Evolutionary conservation across 2,113 vertebrate genomes (phyloP).

Genomic region (Muscicapa adusta): DNA sequence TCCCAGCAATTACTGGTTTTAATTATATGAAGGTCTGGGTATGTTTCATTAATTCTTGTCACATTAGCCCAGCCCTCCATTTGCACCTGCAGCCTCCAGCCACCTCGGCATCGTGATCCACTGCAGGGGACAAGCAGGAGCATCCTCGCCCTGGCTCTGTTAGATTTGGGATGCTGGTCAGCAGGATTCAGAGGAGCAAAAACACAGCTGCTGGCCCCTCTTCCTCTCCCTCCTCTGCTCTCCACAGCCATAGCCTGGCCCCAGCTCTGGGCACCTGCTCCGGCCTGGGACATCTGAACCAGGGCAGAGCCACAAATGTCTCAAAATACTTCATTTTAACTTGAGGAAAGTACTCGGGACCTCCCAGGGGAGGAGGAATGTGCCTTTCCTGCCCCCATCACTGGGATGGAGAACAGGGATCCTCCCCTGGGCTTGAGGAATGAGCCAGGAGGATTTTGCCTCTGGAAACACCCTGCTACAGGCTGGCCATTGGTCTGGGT

Average conservation of each 20-base stretch:
- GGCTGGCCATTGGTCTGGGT: not conserved
- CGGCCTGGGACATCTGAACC: not conserved
- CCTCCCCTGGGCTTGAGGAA: not conserved
- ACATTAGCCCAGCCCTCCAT: not conserved
- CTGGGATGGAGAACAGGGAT: not conserved
- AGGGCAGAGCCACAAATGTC: not conserved
- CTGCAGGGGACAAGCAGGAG: not conserved
- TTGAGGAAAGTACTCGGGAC: not conserved
- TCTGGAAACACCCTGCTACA: not conserved
- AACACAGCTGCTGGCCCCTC: accelerated
- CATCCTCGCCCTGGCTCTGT: not conserved
- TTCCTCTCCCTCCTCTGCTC: not conserved
- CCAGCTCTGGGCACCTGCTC: not conserved
- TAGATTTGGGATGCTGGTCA: not conserved
- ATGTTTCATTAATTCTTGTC: slow-evolving; percentile 50
- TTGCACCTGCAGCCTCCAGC: not conserved
- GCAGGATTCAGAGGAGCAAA: not conserved
- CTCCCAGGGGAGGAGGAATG: not conserved
- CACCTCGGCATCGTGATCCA: not conserved
- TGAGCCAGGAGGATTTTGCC: not conserved
- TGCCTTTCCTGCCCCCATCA: not conserved
- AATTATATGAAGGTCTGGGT: slow-evolving; percentile 33
- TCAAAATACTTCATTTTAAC: not conserved
- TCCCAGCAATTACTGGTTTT: slow-evolving; percentile 30
- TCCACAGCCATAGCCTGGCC: too few relatives aligned